Percentiles rank a stretch among this genome's conserved stretches.
Conservation (phyloP, 2,113 vertebrate species). For the Felis chaus region DNA sequence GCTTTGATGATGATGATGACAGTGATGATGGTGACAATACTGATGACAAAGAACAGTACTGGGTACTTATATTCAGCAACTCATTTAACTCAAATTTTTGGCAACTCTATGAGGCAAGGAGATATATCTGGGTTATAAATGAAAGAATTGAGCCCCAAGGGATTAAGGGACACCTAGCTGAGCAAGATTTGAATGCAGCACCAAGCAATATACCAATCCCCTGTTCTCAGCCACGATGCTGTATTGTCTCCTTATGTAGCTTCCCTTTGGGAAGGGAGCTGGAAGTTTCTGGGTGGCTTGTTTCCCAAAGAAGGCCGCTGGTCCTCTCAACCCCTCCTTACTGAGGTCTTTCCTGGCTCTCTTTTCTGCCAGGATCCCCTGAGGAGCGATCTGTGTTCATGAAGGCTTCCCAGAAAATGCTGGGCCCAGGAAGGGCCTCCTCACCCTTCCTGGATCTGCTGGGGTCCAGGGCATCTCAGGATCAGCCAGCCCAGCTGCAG, state of each 20-base stretch:
- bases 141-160: neutral
- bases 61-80: neutral
- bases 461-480: neutral
- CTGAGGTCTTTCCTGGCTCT: neutral
- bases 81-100: neutral
- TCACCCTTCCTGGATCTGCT: slow-evolving; percentile 55
- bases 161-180: neutral
- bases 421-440: slow-evolving; percentile 20
- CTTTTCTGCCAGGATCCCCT: slow-evolving; percentile 66
- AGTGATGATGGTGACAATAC: neutral
- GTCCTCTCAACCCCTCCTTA: neutral
- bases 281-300: neutral
- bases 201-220: neutral
- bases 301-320: neutral
- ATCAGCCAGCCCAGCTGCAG: slow-evolving; percentile 40
- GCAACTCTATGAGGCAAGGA: neutral
- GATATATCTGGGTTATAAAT: neutral
- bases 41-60: neutral
- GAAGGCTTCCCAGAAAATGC: slow-evolving; percentile 70
- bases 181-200: neutral
- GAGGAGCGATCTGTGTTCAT: slow-evolving; percentile 77
- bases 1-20: neutral
- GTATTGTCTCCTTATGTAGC: neutral
- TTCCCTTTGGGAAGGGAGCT: neutral
- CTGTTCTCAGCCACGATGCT: neutral